Conservation (phyloP, 1,140 invertebrate species). For the Elymnias hypermnestra region DNA sequence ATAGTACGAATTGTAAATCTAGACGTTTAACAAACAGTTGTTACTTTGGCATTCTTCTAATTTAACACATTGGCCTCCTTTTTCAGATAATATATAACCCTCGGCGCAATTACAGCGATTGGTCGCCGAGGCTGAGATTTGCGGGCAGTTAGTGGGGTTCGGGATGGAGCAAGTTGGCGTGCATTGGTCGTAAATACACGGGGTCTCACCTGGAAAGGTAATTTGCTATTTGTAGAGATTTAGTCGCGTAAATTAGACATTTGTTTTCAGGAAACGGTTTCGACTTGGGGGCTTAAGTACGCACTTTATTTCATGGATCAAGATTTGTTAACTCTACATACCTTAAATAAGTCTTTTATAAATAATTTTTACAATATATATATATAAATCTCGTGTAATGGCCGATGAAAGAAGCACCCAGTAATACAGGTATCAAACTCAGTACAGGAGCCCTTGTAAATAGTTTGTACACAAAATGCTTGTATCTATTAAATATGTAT, state of each 20-base stretch:
- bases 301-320: background rate
- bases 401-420: too few species aligned
- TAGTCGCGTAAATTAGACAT: conserved; percentile 6
- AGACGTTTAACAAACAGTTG: background rate
- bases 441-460: too few species aligned
- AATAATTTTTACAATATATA: too few species aligned
- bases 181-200: conserved; percentile 15
- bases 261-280: conserved; percentile 1
- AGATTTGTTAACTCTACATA: background rate
- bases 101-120: conserved; percentile 20
- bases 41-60: conserved; percentile 17
- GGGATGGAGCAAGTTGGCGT: conserved; percentile 22
- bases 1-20: background rate
- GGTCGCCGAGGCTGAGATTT: conserved; percentile 2
- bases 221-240: conserved; percentile 6
- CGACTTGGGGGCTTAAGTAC: background rate
- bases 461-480: too few species aligned
- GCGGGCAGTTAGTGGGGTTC: conserved; percentile 17
- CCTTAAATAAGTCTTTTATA: too few species aligned
- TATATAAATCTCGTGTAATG: too few species aligned
- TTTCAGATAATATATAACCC: conserved; percentile 22
- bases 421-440: too few species aligned
- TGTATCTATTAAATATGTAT: too few species aligned
- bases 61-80: conserved; percentile 22
- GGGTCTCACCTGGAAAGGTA: conserved; percentile 14